Conservation (phyloP, 2,888 invertebrate species). For the Mylabris sibirica region DNA sequence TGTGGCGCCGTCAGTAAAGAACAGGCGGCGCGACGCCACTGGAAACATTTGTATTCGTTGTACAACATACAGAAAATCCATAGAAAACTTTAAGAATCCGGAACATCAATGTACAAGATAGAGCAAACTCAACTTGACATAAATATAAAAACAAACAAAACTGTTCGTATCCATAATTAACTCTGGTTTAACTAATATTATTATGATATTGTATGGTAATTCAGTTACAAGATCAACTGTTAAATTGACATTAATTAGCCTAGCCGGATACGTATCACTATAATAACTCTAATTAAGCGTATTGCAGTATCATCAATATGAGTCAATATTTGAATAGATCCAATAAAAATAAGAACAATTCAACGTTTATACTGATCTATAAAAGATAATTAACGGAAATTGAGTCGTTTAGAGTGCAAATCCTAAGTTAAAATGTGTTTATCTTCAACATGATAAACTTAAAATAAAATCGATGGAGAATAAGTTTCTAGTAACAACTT, state of each 20-base stretch:
- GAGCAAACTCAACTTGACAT: constrained; percentile 29
- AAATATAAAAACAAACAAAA: constrained; percentile 26
- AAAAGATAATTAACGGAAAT: not conserved
- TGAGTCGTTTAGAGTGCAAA: not conserved
- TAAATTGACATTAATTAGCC: not conserved
- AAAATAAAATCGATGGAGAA: not conserved
- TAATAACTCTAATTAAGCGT: not conserved
- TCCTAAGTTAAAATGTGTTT: not conserved
- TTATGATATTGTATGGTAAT: not conserved
- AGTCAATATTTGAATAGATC: too few relatives aligned
- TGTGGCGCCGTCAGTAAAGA: constrained; percentile 51
- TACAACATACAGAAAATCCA: constrained; percentile 44
- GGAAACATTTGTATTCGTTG: constrained; percentile 54
- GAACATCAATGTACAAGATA: constrained; percentile 48
- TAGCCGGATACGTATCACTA: not conserved
- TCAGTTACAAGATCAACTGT: not conserved
- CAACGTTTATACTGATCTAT: not conserved
- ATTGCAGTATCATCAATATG: too few relatives aligned
- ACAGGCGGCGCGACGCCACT: constrained; percentile 53
- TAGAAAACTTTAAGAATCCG: constrained; percentile 49
- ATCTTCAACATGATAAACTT: not conserved
- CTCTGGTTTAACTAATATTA: not conserved
- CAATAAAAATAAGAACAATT: too few relatives aligned
- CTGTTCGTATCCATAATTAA: not conserved
- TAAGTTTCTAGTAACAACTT: not conserved